Base-by-base conservation (phyloP, 2,888 invertebrate species). In the Spicauda simplicius region DNA sequence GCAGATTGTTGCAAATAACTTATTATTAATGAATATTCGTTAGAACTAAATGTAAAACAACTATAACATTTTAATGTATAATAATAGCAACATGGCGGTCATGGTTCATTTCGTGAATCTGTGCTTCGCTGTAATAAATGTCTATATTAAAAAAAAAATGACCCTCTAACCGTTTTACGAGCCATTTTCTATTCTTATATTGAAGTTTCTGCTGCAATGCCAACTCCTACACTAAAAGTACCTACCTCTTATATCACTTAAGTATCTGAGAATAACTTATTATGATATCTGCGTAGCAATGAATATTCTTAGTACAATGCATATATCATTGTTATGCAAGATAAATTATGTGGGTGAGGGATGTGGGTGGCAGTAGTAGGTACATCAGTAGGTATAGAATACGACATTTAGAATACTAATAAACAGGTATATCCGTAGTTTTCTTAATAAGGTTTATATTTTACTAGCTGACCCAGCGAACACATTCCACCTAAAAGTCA, bases 271-370 rank as follows among this genome's bases (percentile, higher is more conserved):
- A 61, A 52, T 50, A 60, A 60, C 58, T 45, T 60, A 60, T 12
- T 60, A 61, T 33, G 61, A 52, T 60, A 60, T 60, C 60, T 60
- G 33, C 33, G 19, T 45, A 60, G 60, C 37, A 61, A 61, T 37
- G 53, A 61, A 61, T 53, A 53, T 61, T 61, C 52, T 61, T 53
- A 61, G 61, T 60, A 60, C 52, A 52, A 6, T 52, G 60, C 50
- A 59, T 59, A 50, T 60, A 60, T 60, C 30, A 60, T 60, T 60
- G 59, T 50, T 50, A 60, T 60, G 50, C 59, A 60, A 60, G 59
- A 60, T 60, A 50, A 33, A 50, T 50, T 60, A 50, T 60, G 50
- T 60, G 59, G 59, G 59, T 50, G 59, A 60, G 50, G 18, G 60
- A 33, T 60, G 60, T 60, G 30, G 60, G 60, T 60, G 48, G 25